Evolutionary conservation across 2,113 vertebrate genomes (phyloP).

Genomic region (Acanthochromis polyacanthus): DNA sequence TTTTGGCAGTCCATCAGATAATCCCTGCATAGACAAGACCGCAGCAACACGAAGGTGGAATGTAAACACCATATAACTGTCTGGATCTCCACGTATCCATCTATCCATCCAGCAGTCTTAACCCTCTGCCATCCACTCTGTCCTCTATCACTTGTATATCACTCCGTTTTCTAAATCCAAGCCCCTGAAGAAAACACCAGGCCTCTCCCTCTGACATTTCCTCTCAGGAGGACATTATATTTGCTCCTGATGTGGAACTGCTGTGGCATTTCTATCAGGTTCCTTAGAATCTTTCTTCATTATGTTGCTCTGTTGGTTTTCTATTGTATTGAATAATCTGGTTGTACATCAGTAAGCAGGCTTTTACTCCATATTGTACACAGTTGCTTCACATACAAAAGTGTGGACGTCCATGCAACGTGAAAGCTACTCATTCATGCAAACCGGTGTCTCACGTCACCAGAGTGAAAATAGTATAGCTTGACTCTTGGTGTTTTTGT

Average conservation of each 20-base stretch:
- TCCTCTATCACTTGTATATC: background rate
- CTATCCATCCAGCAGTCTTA: constrained; percentile 32
- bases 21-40: constrained; percentile 49
- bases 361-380: constrained; percentile 4
- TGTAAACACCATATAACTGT: constrained; percentile 65
- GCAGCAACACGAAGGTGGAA: constrained; percentile 63
- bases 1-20: constrained; percentile 63
- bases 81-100: constrained; percentile 60
- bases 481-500: constrained; percentile 33
- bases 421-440: constrained; percentile 18
- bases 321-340: constrained; percentile 5
- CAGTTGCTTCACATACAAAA: background rate
- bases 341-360: constrained; percentile 29
- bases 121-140: background rate
- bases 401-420: background rate
- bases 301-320: constrained; percentile 7
- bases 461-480: constrained; percentile 15
- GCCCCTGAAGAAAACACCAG: background rate
- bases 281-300: constrained; percentile 26
- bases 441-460: background rate
- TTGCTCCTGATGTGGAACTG: constrained; percentile 23
- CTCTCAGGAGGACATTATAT: constrained; percentile 25
- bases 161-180: background rate
- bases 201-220: constrained; percentile 17
- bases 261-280: constrained; percentile 21